These are phyloP conservation scores for Melanotus villosus DNA, from an alignment of 2,888 invertebrate species.

Conservation along the genomic window DNA sequence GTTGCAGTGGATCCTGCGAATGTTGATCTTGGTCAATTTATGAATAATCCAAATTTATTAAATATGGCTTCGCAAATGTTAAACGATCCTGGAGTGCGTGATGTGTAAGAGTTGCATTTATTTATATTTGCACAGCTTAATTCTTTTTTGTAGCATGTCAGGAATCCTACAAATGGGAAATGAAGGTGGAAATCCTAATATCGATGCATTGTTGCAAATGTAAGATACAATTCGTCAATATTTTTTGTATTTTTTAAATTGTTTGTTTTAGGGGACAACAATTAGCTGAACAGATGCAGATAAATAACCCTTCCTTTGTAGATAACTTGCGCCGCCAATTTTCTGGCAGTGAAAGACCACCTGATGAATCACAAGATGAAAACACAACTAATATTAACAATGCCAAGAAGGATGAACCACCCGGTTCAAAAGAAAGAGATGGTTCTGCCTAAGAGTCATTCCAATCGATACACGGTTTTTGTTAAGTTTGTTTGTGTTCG, in stretches of 20 bases:
- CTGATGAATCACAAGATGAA: neutral
- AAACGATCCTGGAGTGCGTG: slow-evolving; percentile 87
- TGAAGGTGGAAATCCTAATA: slow-evolving; percentile 57
- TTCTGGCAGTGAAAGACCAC: neutral
- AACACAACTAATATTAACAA: neutral
- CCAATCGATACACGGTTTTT: neutral
- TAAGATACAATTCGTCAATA: slow-evolving; percentile 50
- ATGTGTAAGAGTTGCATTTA: slow-evolving; percentile 68
- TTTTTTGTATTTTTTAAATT: slow-evolving; percentile 5
- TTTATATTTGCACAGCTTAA: neutral
- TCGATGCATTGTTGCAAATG: slow-evolving; percentile 63
- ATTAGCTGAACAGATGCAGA: slow-evolving; percentile 86
- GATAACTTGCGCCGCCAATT: slow-evolving; percentile 76
- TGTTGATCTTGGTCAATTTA: slow-evolving; percentile 76
- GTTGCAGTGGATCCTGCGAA: slow-evolving; percentile 47
- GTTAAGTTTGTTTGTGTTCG: neutral
- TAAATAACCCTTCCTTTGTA: slow-evolving; percentile 85
- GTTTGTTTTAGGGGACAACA: slow-evolving; percentile 76
- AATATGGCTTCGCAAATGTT: slow-evolving; percentile 90
- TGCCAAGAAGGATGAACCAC: neutral
- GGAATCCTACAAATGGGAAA: slow-evolving; percentile 61
- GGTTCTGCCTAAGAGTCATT: neutral
- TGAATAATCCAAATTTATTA: slow-evolving; percentile 87
- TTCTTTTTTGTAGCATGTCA: slow-evolving; percentile 60
- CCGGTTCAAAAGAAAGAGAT: neutral